Conservation (phyloP, 2,797 vertebrate species). For the Lepus townsendii region DNA sequence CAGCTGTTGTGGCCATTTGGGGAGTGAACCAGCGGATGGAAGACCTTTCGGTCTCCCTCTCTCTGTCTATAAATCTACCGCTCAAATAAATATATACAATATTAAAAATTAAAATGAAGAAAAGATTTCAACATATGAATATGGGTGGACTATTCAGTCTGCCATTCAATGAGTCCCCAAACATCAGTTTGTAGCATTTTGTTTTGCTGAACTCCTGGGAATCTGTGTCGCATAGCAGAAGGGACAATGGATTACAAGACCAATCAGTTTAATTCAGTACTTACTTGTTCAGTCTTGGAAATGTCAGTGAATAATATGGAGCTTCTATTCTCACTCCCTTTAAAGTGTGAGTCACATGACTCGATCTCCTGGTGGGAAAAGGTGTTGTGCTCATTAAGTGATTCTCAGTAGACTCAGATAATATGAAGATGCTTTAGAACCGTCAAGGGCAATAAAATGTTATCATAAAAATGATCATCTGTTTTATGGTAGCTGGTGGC, state of each 20-base stretch:
- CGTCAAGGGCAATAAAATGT: slow-evolving; percentile 13
- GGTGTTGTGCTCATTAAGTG: neutral
- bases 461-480: neutral
- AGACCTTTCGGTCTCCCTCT: too few species aligned
- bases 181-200: neutral
- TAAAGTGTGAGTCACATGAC: neutral
- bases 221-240: neutral
- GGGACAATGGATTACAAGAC: neutral
- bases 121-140: neutral
- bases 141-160: neutral
- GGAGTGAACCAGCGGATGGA: too few species aligned
- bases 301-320: neutral
- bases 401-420: neutral
- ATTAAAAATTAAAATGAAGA: too few species aligned
- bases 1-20: too few species aligned
- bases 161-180: neutral
- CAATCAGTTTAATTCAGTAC: neutral
- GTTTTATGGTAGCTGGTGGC: neutral
- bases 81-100: too few species aligned
- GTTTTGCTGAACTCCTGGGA: neutral
- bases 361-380: neutral
- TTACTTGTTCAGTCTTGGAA: neutral
- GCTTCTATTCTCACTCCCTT: neutral
- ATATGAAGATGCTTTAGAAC: neutral
- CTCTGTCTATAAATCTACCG: too few species aligned